Evolutionary conservation across 2,113 vertebrate species (phyloP), one percentile per base, ranked within the genome.

Genomic region (Lichenostomus cassidix): DNA sequence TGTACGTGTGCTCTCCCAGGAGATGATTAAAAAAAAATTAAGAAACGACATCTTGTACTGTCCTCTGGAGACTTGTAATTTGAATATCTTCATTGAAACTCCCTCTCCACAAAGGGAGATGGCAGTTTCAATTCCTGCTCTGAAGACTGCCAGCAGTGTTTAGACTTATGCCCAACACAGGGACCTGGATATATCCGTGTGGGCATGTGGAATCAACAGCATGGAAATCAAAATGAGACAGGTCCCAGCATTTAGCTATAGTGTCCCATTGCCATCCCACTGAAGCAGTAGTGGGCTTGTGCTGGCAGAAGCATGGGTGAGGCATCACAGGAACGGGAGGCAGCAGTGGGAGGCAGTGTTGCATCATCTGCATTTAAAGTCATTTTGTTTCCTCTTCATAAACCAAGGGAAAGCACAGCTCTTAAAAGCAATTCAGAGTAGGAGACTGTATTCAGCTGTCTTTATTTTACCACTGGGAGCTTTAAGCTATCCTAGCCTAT

Each of bases 401-500:
- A 78, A 56, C 41, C 59, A 33, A 42, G 46, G 28, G 41, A 79
- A 91, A 87, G n/a, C 15, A 31, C 28, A 5, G 1, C 56, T 71
- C n/a, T 82, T 67, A n/a, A 59, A 87, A 84, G 70, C 3, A 4
- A 39, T 83, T 69, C 59, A 70, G 37, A 86, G 55, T 18, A 79
- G 65, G 5, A 79, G 28, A n/a, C 5, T 73, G 12, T 12, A 25
- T 62, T 88, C 53, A 69, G 1, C 20, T 11, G 0, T 22, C 49
- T 79, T 85, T 95, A 93, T 92, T 93, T 88, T 59, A 73, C 67
- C 63, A 69, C 47, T 53, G 88, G 71, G 85, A 94, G 62, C 47
- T 86, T 85, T 87, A 69, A 4, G 16, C 46, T 85, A 85, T 92
- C 74, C 60, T 84, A 41, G 13, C 28, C 21, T 73, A 18, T 79